Evolutionary conservation across 2,888 invertebrate species (phyloP), one percentile per base, ranked within the genome.

Genomic region (Autographa gamma): DNA sequence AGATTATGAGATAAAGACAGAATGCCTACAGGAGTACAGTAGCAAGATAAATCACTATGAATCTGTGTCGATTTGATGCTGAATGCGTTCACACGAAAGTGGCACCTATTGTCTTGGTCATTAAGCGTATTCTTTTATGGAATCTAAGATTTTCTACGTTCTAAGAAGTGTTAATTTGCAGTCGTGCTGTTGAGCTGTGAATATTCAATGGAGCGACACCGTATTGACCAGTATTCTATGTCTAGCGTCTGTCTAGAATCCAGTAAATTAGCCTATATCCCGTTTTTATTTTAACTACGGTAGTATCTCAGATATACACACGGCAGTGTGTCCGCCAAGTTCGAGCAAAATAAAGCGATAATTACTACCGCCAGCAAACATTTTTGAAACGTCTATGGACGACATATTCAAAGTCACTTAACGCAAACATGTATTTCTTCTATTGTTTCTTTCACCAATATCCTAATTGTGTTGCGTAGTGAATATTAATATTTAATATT

Each of bases 11-110:
- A 71, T 58, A 59, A 68, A 76, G 71, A 67, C 74, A 66, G 66
- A 75, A 77, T 84, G 72, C 71, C 66, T 75, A 79, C 89, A 80
- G 89, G 87, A 85, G 86, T 75, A 79, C 89, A 80, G 89, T 87
- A 85, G 86, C 85, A 67, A 77, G 81, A 88, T 89, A 88, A 89
- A 90, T 90, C 86, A 89, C 81, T 84, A 84, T 84, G 85, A 83
- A 88, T 86, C 81, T 84, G 75, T 88, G 86, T 79, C 87, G 85
- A 82, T 87, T 69, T 62, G 62, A 65, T 74, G 68, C 64, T 78
- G 68, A 60, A 48, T 73, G 66, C 59, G 62, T 66, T 56, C 76
- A 81, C 85, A 81, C 80, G 84, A 89, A 88, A 88, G 83, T 86
- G 84, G 71, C 75, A 74, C 84, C 84, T 90, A 86, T 86, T 81